Evolutionary conservation across 2,113 vertebrate genomes (phyloP).

Genomic region (Bufo bufo): DNA sequence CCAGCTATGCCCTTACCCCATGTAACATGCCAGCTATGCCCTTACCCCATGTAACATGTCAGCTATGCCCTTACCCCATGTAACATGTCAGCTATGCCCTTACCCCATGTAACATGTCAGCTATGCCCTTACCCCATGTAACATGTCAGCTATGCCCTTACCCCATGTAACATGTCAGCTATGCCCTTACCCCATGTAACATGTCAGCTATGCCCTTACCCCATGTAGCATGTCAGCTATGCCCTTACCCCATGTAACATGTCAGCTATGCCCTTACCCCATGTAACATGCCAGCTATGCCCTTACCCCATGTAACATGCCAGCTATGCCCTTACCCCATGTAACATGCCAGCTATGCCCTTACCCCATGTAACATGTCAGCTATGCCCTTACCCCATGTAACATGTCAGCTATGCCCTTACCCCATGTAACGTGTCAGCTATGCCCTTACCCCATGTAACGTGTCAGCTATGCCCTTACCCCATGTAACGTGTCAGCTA

Average conservation of each 20-base stretch:
- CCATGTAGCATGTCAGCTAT: background rate
- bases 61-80: too few relatives aligned
- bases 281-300: too few relatives aligned
- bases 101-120: background rate
- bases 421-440: too few relatives aligned
- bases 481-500: background rate
- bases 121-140: background rate
- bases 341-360: background rate
- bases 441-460: background rate
- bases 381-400: background rate
- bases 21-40: too few relatives aligned
- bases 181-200: too few relatives aligned
- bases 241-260: background rate
- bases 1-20: too few relatives aligned
- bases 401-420: too few relatives aligned
- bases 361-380: background rate
- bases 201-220: background rate
- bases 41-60: background rate
- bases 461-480: too few relatives aligned
- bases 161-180: background rate
- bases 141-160: too few relatives aligned
- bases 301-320: background rate
- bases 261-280: too few relatives aligned
- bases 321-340: too few relatives aligned
- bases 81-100: background rate